These are phyloP conservation scores for Hoplodrina ambigua DNA, from an alignment of 2,888 invertebrate genomes.

Conservation along the genomic window DNA sequence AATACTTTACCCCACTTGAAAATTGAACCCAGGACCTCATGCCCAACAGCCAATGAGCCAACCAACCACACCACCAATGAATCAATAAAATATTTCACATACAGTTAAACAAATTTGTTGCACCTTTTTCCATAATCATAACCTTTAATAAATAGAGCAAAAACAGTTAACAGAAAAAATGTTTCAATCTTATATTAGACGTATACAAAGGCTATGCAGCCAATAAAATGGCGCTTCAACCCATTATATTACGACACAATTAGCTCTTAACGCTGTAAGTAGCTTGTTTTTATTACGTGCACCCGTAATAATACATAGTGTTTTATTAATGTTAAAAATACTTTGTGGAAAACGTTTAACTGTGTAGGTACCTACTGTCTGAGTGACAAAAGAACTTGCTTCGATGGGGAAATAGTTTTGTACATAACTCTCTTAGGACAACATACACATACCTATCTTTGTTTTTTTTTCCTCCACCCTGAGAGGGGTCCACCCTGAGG, in stretches of 20 bases:
- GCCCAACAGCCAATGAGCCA: no score
- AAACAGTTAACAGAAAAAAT: background rate
- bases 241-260: conserved; percentile 30
- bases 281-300: conserved; percentile 24
- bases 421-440: background rate
- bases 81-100: no score
- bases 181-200: background rate
- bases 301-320: conserved; percentile 32
- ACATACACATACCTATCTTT: no score
- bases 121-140: no score
- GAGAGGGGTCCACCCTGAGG: no score
- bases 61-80: no score
- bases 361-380: background rate
- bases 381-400: background rate
- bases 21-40: background rate
- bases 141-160: background rate
- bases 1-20: background rate
- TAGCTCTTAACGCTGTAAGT: conserved; percentile 18
- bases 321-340: conserved; percentile 40
- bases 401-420: background rate
- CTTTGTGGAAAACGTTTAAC: background rate
- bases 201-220: conserved; percentile 14
- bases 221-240: conserved; percentile 29
- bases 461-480: no score
- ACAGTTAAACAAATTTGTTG: background rate